Evolutionary conservation across 2,888 invertebrate species (phyloP).

Genomic region (Drosophila mettleri): DNA sequence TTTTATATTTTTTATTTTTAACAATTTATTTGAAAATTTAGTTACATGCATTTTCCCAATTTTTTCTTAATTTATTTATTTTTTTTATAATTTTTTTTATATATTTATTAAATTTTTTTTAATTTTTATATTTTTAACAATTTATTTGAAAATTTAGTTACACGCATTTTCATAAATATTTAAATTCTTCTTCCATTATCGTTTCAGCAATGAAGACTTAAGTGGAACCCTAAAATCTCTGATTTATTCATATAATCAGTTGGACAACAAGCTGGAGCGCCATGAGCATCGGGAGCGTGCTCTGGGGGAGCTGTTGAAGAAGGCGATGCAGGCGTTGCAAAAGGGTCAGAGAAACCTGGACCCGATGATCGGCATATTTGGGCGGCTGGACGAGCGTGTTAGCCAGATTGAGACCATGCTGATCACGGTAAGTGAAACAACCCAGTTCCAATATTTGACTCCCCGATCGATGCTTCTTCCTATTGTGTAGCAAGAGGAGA

Average conservation of each 20-base stretch:
- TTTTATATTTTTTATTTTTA: too few species aligned
- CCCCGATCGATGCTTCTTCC: background rate
- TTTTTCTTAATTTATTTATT: too few species aligned
- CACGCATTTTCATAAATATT: too few species aligned
- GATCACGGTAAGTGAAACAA: slow-evolving; percentile 86
- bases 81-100: too few species aligned
- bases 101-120: too few species aligned
- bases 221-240: slow-evolving; percentile 92
- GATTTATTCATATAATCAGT: slow-evolving; percentile 91
- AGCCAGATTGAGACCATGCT: slow-evolving; percentile 91
- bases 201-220: slow-evolving; percentile 79
- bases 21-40: too few species aligned
- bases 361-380: slow-evolving; percentile 89
- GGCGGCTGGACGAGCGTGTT: slow-evolving; percentile 90
- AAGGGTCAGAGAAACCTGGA: slow-evolving; percentile 90
- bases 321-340: slow-evolving; percentile 89
- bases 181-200: too few species aligned
- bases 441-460: too few species aligned
- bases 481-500: slow-evolving; percentile 83
- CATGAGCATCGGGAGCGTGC: slow-evolving; percentile 93
- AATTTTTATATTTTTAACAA: too few species aligned
- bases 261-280: slow-evolving; percentile 93
- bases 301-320: slow-evolving; percentile 92
- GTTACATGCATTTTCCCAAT: too few species aligned
- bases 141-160: too few species aligned